A percentile compares a stretch with the other conserved stretches of the same genome.
Conservation (phyloP, 2,888 invertebrate species). For the Archaeoteleia sp. region DNA sequence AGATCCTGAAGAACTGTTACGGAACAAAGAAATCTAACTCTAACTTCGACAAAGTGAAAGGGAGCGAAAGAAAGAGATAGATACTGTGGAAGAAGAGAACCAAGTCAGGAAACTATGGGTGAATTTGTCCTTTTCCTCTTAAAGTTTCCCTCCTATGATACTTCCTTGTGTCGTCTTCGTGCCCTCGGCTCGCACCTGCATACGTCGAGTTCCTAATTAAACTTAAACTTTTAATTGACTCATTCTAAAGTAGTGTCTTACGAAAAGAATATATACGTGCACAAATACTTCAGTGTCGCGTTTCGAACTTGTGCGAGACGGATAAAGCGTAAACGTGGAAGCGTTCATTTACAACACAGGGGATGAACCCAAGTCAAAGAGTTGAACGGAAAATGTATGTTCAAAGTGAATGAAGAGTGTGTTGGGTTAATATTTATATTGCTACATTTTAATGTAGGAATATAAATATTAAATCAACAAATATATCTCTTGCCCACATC, state of each 20-base stretch:
- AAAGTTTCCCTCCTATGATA: slow-evolving; percentile 8
- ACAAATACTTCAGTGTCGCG: slow-evolving; percentile 45
- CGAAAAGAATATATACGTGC: slow-evolving; percentile 59
- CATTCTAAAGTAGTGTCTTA: slow-evolving; percentile 68
- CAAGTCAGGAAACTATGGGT: slow-evolving; percentile 44
- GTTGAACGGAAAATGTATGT: not conserved
- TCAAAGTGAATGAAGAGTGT: too few relatives aligned
- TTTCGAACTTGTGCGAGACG: slow-evolving; percentile 34
- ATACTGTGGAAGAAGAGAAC: slow-evolving; percentile 1
- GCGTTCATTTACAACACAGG: slow-evolving; percentile 1
- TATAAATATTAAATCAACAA: too few relatives aligned
- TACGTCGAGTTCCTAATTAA: slow-evolving; percentile 72
- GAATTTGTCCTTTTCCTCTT: slow-evolving; percentile 33
- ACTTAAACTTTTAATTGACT: slow-evolving; percentile 75
- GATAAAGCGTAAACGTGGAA: slow-evolving; percentile 5
- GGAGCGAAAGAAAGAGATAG: not conserved
- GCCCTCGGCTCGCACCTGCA: slow-evolving; percentile 42
- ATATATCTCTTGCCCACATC: too few relatives aligned
- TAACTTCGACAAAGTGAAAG: slow-evolving; percentile 26
- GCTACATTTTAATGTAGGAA: too few relatives aligned
- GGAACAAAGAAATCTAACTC: slow-evolving; percentile 56
- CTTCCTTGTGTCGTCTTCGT: slow-evolving; percentile 21
- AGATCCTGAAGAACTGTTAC: slow-evolving; percentile 51
- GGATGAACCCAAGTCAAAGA: too few relatives aligned
- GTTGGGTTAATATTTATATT: too few relatives aligned